A percentile compares a stretch with the other conserved stretches of the same genome.
These are phyloP conservation scores for Trididemnum miniatum DNA, from an alignment of 23 tunicate genomes.

Conservation along the genomic window DNA sequence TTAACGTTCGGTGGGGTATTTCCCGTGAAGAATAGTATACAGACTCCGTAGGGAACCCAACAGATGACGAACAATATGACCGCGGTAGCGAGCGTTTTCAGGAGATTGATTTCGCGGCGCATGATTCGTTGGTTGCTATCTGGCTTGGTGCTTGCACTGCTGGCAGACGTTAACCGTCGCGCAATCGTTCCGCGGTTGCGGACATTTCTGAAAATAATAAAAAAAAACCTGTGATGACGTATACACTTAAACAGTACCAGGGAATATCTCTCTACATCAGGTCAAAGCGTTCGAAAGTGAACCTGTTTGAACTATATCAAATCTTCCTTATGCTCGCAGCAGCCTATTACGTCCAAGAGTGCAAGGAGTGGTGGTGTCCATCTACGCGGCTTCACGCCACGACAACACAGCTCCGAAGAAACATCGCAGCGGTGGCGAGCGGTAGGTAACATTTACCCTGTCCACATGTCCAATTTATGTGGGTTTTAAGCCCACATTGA, in stretches of 20 bases:
- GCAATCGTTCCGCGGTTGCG: background rate
- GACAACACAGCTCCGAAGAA: background rate
- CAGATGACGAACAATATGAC: constrained; percentile 31
- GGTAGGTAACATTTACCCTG: too few species aligned
- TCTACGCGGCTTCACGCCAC: background rate
- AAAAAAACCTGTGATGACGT: too few species aligned
- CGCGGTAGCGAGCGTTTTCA: constrained; percentile 44
- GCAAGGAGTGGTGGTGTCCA: too few species aligned
- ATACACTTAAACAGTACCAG: too few species aligned
- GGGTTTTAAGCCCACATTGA: too few species aligned
- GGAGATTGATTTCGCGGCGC: constrained; percentile 21
- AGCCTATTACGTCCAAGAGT: background rate
- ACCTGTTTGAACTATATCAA: too few species aligned
- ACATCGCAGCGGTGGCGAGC: background rate
- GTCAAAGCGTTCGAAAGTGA: too few species aligned
- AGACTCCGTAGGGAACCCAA: constrained; percentile 55
- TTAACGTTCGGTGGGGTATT: constrained; percentile 14
- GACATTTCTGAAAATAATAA: constrained; percentile 1
- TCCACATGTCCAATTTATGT: too few species aligned
- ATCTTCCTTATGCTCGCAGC: background rate
- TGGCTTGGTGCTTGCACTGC: background rate
- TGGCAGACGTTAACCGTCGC: background rate
- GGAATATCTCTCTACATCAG: too few species aligned
- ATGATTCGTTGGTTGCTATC: background rate
- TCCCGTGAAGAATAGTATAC: background rate